These are phyloP conservation scores for Paralinhomoeus sp. DNA, from an alignment of 2,888 invertebrate genomes.

Conservation along the genomic window DNA sequence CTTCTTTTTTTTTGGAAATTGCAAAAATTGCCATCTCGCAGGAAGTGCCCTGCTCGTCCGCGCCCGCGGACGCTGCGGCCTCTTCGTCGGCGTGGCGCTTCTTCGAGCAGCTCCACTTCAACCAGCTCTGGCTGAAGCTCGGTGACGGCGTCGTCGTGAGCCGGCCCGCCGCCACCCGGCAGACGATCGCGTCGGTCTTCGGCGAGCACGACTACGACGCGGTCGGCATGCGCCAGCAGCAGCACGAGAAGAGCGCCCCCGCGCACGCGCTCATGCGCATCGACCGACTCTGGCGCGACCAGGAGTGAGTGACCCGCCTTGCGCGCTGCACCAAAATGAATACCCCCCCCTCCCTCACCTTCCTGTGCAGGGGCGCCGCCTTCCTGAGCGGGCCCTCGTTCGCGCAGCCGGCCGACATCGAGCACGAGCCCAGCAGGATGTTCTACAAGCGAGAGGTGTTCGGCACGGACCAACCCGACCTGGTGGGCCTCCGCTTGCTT, in stretches of 20 bases:
- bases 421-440: conserved; percentile 37
- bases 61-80: no score
- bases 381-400: conserved; percentile 85
- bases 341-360: neutral
- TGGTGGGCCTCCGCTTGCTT: no score
- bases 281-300: conserved; percentile 76
- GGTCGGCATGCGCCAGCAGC: no score
- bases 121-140: conserved; percentile 26
- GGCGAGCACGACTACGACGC: no score
- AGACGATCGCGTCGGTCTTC: no score
- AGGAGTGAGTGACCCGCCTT: conserved; percentile 41
- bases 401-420: conserved; percentile 62
- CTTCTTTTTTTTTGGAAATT: no score
- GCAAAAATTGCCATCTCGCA: no score
- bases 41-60: no score
- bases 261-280: conserved; percentile 50
- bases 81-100: no score
- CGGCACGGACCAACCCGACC: conserved; percentile 37
- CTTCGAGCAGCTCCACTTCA: conserved; percentile 67
- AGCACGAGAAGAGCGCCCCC: no score
- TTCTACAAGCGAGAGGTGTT: conserved; percentile 75
- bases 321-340: neutral
- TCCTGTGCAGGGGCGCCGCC: conserved; percentile 49
- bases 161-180: neutral
- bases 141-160: conserved; percentile 79